Evolutionary conservation across 2,113 vertebrate genomes (phyloP).

Genomic region (Alligator mississippiensis): DNA sequence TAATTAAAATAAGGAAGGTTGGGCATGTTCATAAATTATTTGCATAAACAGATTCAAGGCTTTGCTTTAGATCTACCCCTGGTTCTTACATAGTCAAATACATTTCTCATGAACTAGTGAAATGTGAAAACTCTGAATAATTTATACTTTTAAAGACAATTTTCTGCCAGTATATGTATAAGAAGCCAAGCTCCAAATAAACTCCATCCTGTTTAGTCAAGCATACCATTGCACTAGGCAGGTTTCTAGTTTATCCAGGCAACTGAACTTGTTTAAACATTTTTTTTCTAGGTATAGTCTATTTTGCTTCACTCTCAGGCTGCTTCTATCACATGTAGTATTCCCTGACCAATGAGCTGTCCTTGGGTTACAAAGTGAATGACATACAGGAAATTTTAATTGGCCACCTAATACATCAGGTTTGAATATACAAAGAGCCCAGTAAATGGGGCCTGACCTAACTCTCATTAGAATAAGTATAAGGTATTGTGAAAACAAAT

Average conservation of each 20-base stretch:
- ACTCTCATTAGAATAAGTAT: neutral
- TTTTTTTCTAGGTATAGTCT: rapidly evolving
- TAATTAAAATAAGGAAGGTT: neutral
- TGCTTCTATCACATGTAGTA: neutral
- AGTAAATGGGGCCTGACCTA: neutral
- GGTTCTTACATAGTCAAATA: neutral
- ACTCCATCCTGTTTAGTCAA: neutral
- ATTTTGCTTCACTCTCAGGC: rapidly evolving
- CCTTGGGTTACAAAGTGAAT: neutral
- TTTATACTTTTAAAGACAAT: neutral
- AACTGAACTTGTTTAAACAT: rapidly evolving
- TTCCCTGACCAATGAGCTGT: neutral
- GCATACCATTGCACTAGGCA: neutral
- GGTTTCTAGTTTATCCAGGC: neutral
- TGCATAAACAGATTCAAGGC: rapidly evolving
- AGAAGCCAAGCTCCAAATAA: neutral
- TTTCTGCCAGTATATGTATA: neutral
- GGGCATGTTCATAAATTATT: neutral
- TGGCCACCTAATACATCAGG: neutral
- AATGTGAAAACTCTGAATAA: neutral
- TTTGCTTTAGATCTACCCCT: neutral
- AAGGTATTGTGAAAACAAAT: neutral
- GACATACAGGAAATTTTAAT: neutral
- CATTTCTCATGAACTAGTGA: neutral
- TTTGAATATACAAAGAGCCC: neutral